A percentile compares a stretch with the other conserved stretches of the same genome.
Conservation (phyloP, 1,140 invertebrate genomes). For the Copidosoma floridanum region DNA sequence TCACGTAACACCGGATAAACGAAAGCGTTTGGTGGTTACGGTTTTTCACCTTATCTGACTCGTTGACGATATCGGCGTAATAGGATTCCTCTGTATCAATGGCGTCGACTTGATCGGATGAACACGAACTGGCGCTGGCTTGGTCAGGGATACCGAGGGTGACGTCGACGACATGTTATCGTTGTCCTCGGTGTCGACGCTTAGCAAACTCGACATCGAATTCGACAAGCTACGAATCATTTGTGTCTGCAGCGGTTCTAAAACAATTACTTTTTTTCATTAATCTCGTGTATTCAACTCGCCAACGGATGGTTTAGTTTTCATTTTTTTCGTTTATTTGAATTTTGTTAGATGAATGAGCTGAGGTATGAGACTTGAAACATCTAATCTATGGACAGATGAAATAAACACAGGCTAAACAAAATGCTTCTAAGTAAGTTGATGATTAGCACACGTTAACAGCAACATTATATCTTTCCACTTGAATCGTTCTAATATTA, state of each 20-base stretch:
- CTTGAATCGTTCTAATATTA: not conserved
- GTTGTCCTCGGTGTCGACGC: conserved; percentile 37
- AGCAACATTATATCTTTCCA: too few relatives aligned
- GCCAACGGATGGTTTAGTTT: too few relatives aligned
- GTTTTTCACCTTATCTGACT: conserved; percentile 43
- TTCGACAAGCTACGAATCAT: conserved; percentile 51
- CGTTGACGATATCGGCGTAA: conserved; percentile 48
- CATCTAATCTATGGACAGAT: too few relatives aligned
- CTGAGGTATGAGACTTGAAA: too few relatives aligned
- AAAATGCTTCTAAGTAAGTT: too few relatives aligned
- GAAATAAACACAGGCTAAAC: too few relatives aligned
- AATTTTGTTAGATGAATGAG: too few relatives aligned
- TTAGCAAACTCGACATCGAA: conserved; percentile 49
- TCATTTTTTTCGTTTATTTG: too few relatives aligned
- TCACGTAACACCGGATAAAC: too few relatives aligned
- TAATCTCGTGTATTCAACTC: too few relatives aligned
- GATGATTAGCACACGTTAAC: too few relatives aligned
- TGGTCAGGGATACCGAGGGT: conserved; percentile 40
- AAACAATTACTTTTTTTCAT: too few relatives aligned
- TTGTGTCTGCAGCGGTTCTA: conserved; percentile 50
- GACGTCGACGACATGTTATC: conserved; percentile 39
- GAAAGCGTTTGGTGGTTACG: not conserved
- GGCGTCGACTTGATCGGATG: conserved; percentile 52
- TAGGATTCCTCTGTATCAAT: conserved; percentile 47
- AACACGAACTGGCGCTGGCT: conserved; percentile 50